These are phyloP conservation scores for Psittacula derbiana DNA, from an alignment of 2,797 vertebrate genomes.

Conservation along the genomic window DNA sequence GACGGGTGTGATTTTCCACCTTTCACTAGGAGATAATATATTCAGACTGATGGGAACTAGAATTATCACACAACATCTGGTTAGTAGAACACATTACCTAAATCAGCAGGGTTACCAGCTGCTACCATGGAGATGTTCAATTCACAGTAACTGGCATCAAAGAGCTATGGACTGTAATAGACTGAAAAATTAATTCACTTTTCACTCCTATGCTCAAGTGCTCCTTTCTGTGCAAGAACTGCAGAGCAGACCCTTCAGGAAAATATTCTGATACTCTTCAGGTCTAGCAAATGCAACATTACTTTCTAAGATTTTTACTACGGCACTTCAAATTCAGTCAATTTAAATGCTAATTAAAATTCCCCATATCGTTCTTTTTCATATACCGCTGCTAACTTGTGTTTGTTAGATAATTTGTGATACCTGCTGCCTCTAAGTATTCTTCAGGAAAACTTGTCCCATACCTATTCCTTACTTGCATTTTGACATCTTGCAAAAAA, in stretches of 20 bases:
- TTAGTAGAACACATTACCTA: not conserved
- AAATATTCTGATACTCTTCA: not conserved
- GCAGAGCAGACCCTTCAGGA: accelerated
- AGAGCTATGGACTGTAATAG: not conserved
- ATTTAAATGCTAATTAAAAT: not conserved
- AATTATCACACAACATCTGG: not conserved
- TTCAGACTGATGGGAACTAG: not conserved
- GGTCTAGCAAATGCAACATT: not conserved
- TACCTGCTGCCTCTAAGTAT: not conserved
- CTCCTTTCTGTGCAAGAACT: not conserved
- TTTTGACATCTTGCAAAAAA: not conserved
- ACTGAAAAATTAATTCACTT: not conserved
- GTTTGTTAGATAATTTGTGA: not conserved
- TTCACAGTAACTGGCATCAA: not conserved
- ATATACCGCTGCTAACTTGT: not conserved
- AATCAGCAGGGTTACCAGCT: not conserved
- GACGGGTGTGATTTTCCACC: not conserved
- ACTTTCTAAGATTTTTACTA: not conserved
- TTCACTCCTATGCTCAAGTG: not conserved
- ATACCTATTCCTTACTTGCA: not conserved
- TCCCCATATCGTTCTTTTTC: not conserved
- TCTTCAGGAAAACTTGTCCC: not conserved
- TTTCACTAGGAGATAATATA: not conserved
- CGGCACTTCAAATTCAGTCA: not conserved
- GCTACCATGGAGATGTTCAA: not conserved